Evolutionary conservation across 2,113 vertebrate species (phyloP), one percentile per base, ranked within the genome.

Genomic region (Carassius auratus): DNA sequence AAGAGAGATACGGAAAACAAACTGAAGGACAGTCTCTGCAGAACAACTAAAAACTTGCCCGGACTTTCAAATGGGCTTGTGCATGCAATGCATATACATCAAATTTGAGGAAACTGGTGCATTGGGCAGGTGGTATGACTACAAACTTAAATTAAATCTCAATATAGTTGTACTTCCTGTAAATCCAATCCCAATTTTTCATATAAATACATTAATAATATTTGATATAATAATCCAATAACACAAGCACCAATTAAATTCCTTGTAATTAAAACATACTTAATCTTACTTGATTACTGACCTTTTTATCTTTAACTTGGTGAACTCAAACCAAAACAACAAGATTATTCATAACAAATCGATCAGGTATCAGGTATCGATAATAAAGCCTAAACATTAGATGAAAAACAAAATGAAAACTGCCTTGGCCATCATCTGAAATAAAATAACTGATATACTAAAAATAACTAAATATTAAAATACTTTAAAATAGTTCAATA

Each of bases 11-110:
- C 50, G n/a, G 62, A 59, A n/a, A 77, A n/a, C 33, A 48, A 64
- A 80, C 45, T 75, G 80, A 88, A 79, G 75, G 66, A 79, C 57
- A 38, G 33, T 6, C 75, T 85, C 36, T 61, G 69, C 59, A 48
- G 59, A 81, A 82, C 21, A 5, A 42, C 1, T 1, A 73, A 38
- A 87, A 38, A 61, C 19, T 61, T 8, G 19, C 57, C 17, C 3
- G 19, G 57, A 59, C 21, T 61, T 8, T 61, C 21, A 61, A 61
- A 61, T n/a, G 8, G 36, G 3, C 13, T 76, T 77, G 8, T 17
- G 62, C 52, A 79, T 45, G n/a, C 21, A 12, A 33, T 64, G 81
- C 4, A 83, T 23, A 33, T 42, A 23, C 14, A 74, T 77, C 14
- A 7, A 19, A 74, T 38, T 48, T 64, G 8, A 10, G 21, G 14